phyloP scores from a whole-genome alignment of 2,113 vertebrate species.

The Halcyon senegalensis region DNA sequence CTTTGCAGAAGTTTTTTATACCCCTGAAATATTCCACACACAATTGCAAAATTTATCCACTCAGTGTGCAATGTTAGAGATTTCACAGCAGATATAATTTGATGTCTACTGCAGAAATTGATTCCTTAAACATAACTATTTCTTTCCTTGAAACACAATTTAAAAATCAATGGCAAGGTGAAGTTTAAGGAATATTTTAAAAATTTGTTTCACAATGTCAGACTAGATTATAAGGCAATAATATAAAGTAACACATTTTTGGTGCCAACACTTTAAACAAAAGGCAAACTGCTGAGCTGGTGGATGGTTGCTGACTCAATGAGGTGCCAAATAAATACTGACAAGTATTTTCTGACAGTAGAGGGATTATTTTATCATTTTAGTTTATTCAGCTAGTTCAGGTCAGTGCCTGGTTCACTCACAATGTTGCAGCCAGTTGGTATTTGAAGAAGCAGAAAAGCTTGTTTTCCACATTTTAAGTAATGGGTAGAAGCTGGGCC shows the following conservation, averaged over 20 bases:
- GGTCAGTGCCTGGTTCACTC: not conserved
- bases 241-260: not conserved
- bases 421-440: not conserved
- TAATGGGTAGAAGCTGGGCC: not conserved
- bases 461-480: not conserved
- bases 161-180: not conserved
- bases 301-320: not conserved
- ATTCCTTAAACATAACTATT: not conserved
- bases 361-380: not conserved
- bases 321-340: not conserved
- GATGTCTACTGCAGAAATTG: not conserved
- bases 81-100: not conserved
- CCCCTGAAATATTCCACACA: not conserved
- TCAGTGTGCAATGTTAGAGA: fast-evolving
- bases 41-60: not conserved
- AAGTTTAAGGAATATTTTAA: not conserved
- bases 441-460: not conserved
- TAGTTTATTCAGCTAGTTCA: not conserved
- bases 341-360: not conserved
- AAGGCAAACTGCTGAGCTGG: not conserved
- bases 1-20: not conserved
- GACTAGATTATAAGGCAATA: not conserved
- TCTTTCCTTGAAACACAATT: not conserved
- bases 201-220: not conserved
- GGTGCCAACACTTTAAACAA: not conserved